These are phyloP conservation scores for Nasua narica DNA, from an alignment of 2,797 vertebrate species.

Conservation along the genomic window DNA sequence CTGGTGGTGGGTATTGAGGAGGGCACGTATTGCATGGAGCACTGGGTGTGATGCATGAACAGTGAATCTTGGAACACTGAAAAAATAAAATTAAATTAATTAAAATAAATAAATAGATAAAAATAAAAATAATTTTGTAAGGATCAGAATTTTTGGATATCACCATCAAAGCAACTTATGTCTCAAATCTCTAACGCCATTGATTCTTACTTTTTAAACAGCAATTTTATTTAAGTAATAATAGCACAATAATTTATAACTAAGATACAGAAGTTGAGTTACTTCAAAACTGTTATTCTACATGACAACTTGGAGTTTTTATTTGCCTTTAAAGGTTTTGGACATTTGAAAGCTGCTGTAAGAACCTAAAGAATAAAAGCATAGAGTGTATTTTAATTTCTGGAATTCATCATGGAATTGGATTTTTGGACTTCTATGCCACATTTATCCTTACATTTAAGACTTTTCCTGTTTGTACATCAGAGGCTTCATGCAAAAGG, in stretches of 20 bases:
- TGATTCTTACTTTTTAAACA: not conserved
- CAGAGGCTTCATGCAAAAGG: not conserved
- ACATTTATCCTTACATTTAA: not conserved
- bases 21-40: too few species aligned
- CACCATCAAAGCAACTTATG: accelerated
- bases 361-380: not conserved
- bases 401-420: not conserved
- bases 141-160: accelerated
- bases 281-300: not conserved
- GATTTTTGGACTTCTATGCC: not conserved
- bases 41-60: too few species aligned
- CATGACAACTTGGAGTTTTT: not conserved
- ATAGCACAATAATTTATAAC: not conserved
- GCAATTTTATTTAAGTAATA: not conserved
- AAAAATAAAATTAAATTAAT: too few species aligned
- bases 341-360: not conserved
- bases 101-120: too few species aligned
- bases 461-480: not conserved
- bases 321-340: not conserved
- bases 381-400: not conserved
- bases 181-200: not conserved
- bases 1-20: too few species aligned
- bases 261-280: not conserved
- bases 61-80: too few species aligned
- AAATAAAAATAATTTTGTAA: not conserved